Evolutionary conservation across 2,113 vertebrate species (phyloP).

Genomic region (Brachypteracias leptosomus): DNA sequence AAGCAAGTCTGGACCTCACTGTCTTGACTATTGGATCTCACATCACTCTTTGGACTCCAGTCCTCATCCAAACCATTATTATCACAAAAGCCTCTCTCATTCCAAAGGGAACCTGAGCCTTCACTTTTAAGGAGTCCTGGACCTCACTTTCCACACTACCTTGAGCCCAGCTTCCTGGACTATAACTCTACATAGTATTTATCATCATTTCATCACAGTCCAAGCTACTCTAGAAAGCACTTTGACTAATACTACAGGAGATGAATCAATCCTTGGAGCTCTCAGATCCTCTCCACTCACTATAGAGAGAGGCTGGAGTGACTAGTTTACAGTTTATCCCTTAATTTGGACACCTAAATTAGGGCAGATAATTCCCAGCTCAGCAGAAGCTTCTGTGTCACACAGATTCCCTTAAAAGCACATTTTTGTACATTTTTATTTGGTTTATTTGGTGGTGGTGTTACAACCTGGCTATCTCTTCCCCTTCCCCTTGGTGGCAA

Average conservation of each 20-base stretch:
- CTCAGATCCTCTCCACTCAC: not conserved
- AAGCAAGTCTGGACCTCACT: not conserved
- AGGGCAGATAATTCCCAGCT: not conserved
- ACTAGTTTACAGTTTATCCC: not conserved
- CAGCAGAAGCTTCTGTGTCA: not conserved
- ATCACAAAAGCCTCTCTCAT: not conserved
- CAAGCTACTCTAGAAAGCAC: not conserved
- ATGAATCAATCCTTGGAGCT: not conserved
- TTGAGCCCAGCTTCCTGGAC: not conserved
- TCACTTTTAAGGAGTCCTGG: not conserved
- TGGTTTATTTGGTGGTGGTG: not conserved
- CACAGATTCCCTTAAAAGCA: not conserved
- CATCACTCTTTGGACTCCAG: not conserved
- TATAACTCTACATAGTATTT: not conserved
- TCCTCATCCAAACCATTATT: not conserved
- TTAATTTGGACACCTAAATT: not conserved
- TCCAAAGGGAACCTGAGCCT: not conserved
- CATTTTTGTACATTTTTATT: not conserved
- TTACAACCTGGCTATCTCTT: not conserved
- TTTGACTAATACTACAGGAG: not conserved
- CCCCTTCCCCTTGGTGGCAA: not conserved
- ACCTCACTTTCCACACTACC: not conserved
- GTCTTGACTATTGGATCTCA: not conserved
- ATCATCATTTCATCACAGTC: not conserved
- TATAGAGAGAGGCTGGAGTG: not conserved